phyloP scores from a whole-genome alignment of 2,888 invertebrate genomes.

The Lithophane ornitopus region DNA sequence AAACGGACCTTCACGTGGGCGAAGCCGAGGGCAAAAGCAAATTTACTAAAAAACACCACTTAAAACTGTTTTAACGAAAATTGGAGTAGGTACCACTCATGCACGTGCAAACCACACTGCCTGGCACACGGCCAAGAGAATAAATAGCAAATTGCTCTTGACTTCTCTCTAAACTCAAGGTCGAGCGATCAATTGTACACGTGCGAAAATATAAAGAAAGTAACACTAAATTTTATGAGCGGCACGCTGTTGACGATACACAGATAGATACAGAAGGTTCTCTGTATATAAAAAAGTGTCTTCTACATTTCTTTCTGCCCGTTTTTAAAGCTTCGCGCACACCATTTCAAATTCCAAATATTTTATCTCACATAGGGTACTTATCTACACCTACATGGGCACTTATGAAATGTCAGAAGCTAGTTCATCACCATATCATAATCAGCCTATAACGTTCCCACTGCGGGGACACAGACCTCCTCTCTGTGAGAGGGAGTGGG shows the following conservation, averaged over 20 bases:
- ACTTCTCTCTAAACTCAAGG: slow-evolving; percentile 38
- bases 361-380: too few species aligned
- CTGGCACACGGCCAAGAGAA: slow-evolving; percentile 25
- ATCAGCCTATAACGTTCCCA: too few species aligned
- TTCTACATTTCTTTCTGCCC: background rate
- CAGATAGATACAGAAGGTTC: slow-evolving; percentile 33
- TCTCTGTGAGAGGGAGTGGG: too few species aligned
- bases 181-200: slow-evolving; percentile 50
- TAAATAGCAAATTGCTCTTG: slow-evolving; percentile 37
- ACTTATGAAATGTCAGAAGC: background rate
- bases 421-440: too few species aligned
- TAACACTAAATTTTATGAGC: slow-evolving; percentile 44
- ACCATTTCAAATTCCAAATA: background rate
- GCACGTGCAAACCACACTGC: background rate
- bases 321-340: background rate
- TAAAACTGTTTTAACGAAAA: background rate
- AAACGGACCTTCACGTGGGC: background rate
- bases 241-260: slow-evolving; percentile 23
- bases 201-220: slow-evolving; percentile 57
- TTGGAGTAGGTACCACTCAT: background rate
- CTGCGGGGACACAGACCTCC: too few species aligned
- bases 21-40: background rate
- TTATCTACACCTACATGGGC: background rate
- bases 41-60: too few species aligned
- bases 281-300: background rate